These are phyloP conservation scores for Armadillidium nasatum DNA, from an alignment of 1,140 invertebrate species.

Conservation along the genomic window DNA sequence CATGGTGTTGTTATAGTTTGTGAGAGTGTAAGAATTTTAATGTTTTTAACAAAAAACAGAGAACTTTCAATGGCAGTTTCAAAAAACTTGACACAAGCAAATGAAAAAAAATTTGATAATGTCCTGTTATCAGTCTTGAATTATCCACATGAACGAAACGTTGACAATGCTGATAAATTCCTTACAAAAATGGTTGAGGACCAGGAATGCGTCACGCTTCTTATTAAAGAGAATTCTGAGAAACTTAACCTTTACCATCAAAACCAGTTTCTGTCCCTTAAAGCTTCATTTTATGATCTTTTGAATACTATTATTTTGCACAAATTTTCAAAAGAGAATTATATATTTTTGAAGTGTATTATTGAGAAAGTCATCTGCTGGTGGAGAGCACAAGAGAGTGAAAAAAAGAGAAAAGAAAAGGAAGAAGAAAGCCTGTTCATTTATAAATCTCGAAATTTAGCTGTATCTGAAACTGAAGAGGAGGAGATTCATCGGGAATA, in stretches of 20 bases:
- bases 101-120: background rate
- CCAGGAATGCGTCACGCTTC: slow-evolving; percentile 7
- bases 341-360: slow-evolving; percentile 54
- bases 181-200: background rate
- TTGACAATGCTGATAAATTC: background rate
- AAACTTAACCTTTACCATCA: slow-evolving; percentile 31
- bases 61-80: background rate
- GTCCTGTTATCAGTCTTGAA: background rate
- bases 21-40: slow-evolving; percentile 26
- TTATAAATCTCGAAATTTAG: slow-evolving; percentile 57
- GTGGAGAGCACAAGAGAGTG: slow-evolving; percentile 71
- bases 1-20: slow-evolving; percentile 34
- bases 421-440: slow-evolving; percentile 77
- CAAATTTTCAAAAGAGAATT: slow-evolving; percentile 50
- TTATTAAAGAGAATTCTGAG: slow-evolving; percentile 14
- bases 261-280: slow-evolving; percentile 34
- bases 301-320: slow-evolving; percentile 47
- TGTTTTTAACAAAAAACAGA: background rate
- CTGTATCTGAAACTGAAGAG: slow-evolving; percentile 62
- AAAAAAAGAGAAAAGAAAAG: slow-evolving; percentile 60
- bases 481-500: slow-evolving; percentile 67
- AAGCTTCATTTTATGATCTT: slow-evolving; percentile 42
- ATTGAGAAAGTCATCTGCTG: slow-evolving; percentile 59
- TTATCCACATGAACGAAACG: background rate
- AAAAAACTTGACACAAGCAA: too few relatives aligned